Conservation (phyloP, 2,797 vertebrate genomes). For the Paguma larvata region DNA sequence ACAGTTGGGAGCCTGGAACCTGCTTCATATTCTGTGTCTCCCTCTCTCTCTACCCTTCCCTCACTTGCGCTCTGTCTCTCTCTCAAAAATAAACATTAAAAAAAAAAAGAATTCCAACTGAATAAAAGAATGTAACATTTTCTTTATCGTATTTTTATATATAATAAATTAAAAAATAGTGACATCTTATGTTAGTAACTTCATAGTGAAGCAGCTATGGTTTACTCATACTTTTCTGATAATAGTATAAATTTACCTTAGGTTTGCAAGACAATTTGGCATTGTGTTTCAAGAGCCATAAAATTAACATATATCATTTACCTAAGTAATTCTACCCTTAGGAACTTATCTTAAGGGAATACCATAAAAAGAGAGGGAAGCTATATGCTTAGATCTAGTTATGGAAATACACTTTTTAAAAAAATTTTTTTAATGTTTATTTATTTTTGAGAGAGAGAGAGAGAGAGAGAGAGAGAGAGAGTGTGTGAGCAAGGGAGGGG, state of each 20-base stretch:
- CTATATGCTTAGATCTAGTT: neutral
- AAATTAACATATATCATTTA: neutral
- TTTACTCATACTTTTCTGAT: slow-evolving; percentile 20
- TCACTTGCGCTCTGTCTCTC: too few species aligned
- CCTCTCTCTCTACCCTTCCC: too few species aligned
- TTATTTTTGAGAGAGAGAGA: too few species aligned
- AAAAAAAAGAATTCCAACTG: neutral
- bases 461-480: too few species aligned
- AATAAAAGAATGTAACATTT: neutral
- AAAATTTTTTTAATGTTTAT: too few species aligned
- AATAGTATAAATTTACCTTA: neutral
- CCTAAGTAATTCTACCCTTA: neutral
- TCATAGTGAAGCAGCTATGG: neutral
- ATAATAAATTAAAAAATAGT: slow-evolving; percentile 14
- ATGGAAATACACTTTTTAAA: neutral
- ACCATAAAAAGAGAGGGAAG: neutral
- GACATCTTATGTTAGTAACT: neutral
- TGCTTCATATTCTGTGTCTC: too few species aligned
- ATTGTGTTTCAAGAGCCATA: slow-evolving; percentile 26
- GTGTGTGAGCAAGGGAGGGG: too few species aligned
- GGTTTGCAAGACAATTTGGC: neutral
- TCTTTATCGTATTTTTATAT: neutral
- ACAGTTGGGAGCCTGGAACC: too few species aligned
- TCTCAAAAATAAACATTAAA: too few species aligned
- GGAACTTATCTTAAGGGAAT: neutral